Evolutionary conservation across 1,140 invertebrate species (phyloP).

Genomic region (Brachystomella parvula): DNA sequence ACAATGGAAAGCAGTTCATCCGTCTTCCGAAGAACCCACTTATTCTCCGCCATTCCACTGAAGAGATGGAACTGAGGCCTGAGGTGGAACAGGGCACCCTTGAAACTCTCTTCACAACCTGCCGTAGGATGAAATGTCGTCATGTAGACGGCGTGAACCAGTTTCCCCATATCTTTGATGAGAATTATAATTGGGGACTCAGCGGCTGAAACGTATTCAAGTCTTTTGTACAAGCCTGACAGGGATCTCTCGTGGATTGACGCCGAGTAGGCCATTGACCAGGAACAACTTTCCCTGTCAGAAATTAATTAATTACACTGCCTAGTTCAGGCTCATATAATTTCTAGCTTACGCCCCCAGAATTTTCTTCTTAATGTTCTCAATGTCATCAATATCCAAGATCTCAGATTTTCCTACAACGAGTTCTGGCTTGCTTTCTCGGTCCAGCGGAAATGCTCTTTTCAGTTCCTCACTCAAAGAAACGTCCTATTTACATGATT

Average conservation of each 20-base stretch:
- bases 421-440: not conserved
- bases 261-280: not conserved
- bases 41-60: not conserved
- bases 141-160: not conserved
- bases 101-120: not conserved
- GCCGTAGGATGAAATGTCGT: not conserved
- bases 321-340: not conserved
- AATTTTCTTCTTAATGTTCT: not conserved
- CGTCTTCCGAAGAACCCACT: too few species aligned
- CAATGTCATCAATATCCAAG: not conserved
- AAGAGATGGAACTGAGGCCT: not conserved
- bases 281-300: not conserved
- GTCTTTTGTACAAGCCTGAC: not conserved
- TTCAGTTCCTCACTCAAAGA: not conserved
- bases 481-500: not conserved
- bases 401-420: not conserved
- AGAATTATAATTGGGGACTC: not conserved
- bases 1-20: too few species aligned
- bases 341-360: not conserved
- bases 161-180: not conserved
- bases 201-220: not conserved
- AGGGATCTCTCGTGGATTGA: not conserved
- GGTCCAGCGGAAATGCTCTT: not conserved
- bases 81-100: not conserved
- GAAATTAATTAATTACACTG: not conserved